Percentiles rank a stretch among this genome's conserved stretches.
These are phyloP conservation scores for Zootermopsis nevadensis DNA, from an alignment of 2,888 invertebrate genomes.

Conservation along the genomic window DNA sequence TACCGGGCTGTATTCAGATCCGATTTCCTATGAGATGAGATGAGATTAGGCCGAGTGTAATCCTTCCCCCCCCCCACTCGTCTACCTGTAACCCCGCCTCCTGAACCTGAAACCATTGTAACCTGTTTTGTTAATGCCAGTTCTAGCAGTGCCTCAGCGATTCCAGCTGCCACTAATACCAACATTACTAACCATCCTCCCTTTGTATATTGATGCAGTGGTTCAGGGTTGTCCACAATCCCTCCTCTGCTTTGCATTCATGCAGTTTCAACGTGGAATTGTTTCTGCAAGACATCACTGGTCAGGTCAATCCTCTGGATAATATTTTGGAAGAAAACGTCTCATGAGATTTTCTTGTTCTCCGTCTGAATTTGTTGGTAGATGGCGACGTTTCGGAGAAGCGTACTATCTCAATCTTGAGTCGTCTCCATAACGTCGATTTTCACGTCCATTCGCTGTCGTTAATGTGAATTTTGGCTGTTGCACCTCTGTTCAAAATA, in stretches of 20 bases:
- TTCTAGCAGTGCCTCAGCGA: neutral
- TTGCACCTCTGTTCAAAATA: too few relatives aligned
- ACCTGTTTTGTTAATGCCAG: neutral
- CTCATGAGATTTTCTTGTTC: too few relatives aligned
- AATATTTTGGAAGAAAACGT: too few relatives aligned
- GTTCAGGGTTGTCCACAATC: neutral
- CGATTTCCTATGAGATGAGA: constrained; percentile 5
- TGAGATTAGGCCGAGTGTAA: neutral
- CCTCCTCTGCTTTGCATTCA: neutral
- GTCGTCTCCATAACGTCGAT: too few relatives aligned
- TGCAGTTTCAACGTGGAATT: too few relatives aligned
- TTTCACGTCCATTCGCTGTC: too few relatives aligned
- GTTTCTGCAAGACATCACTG: too few relatives aligned
- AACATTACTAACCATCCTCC: neutral
- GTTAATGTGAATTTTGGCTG: too few relatives aligned
- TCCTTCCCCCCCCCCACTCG: neutral
- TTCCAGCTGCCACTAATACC: neutral
- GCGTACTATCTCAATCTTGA: too few relatives aligned
- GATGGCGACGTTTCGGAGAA: too few relatives aligned
- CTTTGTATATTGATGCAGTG: neutral
- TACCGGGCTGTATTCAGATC: neutral
- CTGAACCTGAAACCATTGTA: neutral
- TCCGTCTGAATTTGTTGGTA: too few relatives aligned
- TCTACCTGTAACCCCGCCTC: neutral
- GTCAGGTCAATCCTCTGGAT: too few relatives aligned